These are phyloP conservation scores for Hymenochirus boettgeri DNA, from an alignment of 2,113 vertebrate species.

Conservation along the genomic window DNA sequence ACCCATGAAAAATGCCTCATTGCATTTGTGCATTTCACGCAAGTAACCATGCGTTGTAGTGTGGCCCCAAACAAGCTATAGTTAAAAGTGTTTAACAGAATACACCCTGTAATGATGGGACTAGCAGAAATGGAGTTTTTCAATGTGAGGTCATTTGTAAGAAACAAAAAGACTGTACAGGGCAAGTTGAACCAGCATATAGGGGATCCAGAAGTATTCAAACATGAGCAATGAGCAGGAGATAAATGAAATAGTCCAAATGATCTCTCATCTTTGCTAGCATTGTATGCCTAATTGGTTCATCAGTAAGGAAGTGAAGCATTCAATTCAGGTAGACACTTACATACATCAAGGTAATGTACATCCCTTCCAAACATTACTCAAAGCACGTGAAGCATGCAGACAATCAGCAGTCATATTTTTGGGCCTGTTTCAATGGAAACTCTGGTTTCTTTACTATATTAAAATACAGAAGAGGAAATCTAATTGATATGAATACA, in stretches of 20 bases:
- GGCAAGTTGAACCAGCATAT: slow-evolving; percentile 12
- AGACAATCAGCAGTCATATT: not conserved
- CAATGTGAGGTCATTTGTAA: not conserved
- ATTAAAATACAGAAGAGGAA: not conserved
- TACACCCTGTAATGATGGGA: too few species aligned
- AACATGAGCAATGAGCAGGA: slow-evolving; percentile 25
- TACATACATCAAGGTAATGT: slow-evolving; percentile 36
- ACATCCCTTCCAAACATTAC: slow-evolving; percentile 30
- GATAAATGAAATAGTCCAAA: slow-evolving; percentile 24
- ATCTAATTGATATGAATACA: not conserved
- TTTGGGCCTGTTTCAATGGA: not conserved
- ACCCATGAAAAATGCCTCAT: too few species aligned
- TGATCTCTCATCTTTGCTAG: slow-evolving; percentile 30
- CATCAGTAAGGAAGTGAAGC: slow-evolving; percentile 42
- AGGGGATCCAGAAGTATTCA: slow-evolving; percentile 19
- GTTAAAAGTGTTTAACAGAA: too few species aligned
- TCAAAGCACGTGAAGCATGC: slow-evolving; percentile 30
- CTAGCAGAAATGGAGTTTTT: not conserved
- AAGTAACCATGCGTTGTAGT: too few species aligned
- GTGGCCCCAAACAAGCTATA: too few species aligned
- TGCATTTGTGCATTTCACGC: too few species aligned
- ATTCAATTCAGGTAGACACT: slow-evolving; percentile 30
- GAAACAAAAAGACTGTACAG: not conserved
- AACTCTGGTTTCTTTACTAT: not conserved
- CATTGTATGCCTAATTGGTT: slow-evolving; percentile 31